Conservation (phyloP, 2,888 invertebrate genomes). For the Tortrix viridana region DNA sequence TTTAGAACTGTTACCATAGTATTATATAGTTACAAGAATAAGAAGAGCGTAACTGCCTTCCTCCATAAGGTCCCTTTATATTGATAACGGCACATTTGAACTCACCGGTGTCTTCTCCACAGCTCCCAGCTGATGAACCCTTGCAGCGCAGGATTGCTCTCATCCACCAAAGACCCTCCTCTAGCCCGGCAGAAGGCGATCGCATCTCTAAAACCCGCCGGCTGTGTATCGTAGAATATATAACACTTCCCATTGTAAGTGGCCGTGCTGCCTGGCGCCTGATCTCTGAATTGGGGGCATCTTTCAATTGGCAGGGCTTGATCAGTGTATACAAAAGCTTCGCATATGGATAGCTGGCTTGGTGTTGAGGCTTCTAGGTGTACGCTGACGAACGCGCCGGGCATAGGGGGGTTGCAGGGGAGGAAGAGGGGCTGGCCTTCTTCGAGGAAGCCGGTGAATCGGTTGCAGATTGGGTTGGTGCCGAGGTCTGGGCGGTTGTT, state of each 20-base stretch:
- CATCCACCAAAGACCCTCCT: constrained; percentile 94
- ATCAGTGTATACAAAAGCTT: constrained; percentile 97
- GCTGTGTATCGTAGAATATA: constrained; percentile 95
- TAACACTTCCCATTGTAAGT: constrained; percentile 98
- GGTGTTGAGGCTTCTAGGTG: constrained; percentile 91
- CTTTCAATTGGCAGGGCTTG: constrained; percentile 95
- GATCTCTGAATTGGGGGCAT: constrained; percentile 96
- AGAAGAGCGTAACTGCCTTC: no score
- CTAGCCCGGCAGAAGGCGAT: constrained; percentile 91
- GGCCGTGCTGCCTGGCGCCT: constrained; percentile 95
- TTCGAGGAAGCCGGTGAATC: constrained; percentile 93
- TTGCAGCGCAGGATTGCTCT: constrained; percentile 96
- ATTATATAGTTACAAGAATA: no score
- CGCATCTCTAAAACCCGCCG: constrained; percentile 91
- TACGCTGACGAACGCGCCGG: constrained; percentile 96
- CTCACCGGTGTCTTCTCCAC: constrained; percentile 93
- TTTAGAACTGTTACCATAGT: no score
- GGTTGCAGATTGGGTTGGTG: constrained; percentile 96
- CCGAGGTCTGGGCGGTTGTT: constrained; percentile 96
- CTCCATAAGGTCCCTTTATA: no score
- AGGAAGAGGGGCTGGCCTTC: constrained; percentile 96
- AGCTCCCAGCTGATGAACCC: constrained; percentile 98
- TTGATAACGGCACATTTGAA: no score
- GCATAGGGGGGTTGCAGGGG: constrained; percentile 97
- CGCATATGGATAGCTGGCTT: constrained; percentile 94